Percentiles rank a stretch among this genome's conserved stretches.
Evolutionary conservation across 2,888 invertebrate species (phyloP).

Genomic region (Trachelus stipa): DNA sequence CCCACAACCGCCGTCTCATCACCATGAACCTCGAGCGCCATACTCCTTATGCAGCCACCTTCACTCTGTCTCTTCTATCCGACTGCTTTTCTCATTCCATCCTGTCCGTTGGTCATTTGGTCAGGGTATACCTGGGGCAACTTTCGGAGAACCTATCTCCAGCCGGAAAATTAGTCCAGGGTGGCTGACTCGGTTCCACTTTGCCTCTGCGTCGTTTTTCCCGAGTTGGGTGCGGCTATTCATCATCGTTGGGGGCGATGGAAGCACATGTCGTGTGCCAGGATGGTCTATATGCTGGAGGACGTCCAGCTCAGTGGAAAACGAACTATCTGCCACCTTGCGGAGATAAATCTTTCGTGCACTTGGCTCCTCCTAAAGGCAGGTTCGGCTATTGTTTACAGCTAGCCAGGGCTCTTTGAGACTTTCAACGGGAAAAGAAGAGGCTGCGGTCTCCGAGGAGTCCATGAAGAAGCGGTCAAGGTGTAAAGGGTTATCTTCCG

Average conservation of each 20-base stretch:
- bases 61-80: neutral
- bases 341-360: conserved; percentile 45
- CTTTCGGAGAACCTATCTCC: conserved; percentile 3
- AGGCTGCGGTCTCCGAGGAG: conserved; percentile 33
- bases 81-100: neutral
- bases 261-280: conserved; percentile 52
- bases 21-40: neutral
- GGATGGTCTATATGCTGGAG: conserved; percentile 2
- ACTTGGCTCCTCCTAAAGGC: neutral
- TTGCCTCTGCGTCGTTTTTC: conserved; percentile 1
- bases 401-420: neutral
- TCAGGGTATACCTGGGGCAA: neutral
- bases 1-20: conserved; percentile 52
- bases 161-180: neutral
- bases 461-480: neutral
- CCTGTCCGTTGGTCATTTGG: neutral
- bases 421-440: conserved; percentile 9
- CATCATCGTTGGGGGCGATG: conserved; percentile 19
- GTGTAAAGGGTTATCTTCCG: neutral
- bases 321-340: conserved; percentile 48
- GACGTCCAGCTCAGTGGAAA: conserved; percentile 7
- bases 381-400: neutral
- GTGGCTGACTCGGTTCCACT: neutral
- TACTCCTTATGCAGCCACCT: neutral
- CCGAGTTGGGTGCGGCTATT: conserved; percentile 15